Evolutionary conservation across 2,113 vertebrate species (phyloP), one percentile per base, ranked within the genome.

Genomic region (Tenebrosternarchus preto): DNA sequence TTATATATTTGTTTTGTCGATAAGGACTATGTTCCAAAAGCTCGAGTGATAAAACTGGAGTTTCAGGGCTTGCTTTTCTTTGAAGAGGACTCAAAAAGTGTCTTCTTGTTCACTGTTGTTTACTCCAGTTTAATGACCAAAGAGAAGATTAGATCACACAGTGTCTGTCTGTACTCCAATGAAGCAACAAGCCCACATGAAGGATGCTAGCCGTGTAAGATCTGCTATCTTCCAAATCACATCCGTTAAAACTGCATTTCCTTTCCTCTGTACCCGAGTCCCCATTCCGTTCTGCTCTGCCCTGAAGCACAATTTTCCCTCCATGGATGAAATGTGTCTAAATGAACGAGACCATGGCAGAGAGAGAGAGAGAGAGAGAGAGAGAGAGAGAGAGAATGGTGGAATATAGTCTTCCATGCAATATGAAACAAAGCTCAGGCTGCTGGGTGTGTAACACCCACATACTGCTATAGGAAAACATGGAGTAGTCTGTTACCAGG

Each of bases 71-170:
- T 29, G 25, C 27, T 64, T 19, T 64, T 64, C 61, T 64, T 29
- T 31, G 61, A 64, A 64, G 61, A 64, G 6, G 61, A 64, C 27
- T 64, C 25, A 29, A 29, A 64, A 24, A 64, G 27, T 19, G 27
- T 64, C 25, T 64, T 7, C 0, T 11, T 63, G 15, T 63, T 63
- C 60, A 29, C 60, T 29, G 9, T 22, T 15, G 61, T 19, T 31
- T 24, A 63, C 15, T 31, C 25, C 31, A 4, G 61, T 27, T 64
- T 64, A 64, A 64, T 64, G 61, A 64, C 2, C 29, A 6, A 64
- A 31, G 61, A 27, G 12, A 31, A 19, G 61, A 64, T 64, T 64
- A 64, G 61, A 64, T 64, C 61, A 64, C 61, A 64, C 61, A 31
- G 3, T 17, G 15, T 27, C 43, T 64, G 15, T 63, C 24, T 64